A percentile compares a stretch with the other conserved stretches of the same genome.
Conservation (phyloP, 35 echinoderm and acorn worm genomes). For the Stichopus chloronotus region DNA sequence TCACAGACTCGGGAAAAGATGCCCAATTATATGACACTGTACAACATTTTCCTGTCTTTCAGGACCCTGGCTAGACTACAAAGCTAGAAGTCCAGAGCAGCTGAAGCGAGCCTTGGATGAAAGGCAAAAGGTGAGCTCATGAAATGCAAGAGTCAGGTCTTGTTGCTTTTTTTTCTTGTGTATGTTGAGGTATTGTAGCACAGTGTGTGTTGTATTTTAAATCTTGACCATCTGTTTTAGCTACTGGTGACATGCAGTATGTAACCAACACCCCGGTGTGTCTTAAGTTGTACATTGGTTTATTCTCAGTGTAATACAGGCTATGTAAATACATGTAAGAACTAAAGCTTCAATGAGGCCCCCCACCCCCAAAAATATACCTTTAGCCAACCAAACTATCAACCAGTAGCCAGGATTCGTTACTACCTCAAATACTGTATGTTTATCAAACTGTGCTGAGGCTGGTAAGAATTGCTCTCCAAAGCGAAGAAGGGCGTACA, state of each 20-base stretch:
- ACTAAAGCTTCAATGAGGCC: too few species aligned
- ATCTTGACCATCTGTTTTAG: background rate
- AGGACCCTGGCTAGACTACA: slow-evolving; percentile 19
- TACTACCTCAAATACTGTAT: too few species aligned
- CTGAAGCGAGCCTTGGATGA: slow-evolving; percentile 17
- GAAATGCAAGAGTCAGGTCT: background rate
- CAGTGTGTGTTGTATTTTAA: background rate
- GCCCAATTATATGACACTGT: background rate
- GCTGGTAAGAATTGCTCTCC: background rate
- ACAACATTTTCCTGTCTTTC: background rate
- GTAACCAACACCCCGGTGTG: background rate
- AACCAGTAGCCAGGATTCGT: too few species aligned
- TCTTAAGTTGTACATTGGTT: background rate
- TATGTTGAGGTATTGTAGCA: background rate
- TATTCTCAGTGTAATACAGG: too few species aligned
- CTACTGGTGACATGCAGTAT: background rate
- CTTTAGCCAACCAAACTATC: too few species aligned
- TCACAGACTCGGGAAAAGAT: too few species aligned
- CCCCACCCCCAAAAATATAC: too few species aligned
- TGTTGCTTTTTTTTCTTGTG: background rate
- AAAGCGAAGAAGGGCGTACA: too few species aligned
- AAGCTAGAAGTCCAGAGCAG: slow-evolving; percentile 38
- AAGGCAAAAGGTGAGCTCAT: slow-evolving; percentile 27
- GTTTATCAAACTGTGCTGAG: background rate
- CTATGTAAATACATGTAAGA: too few species aligned